Evolutionary conservation across 2,113 vertebrate species (phyloP).

Genomic region (Zosterops pallidus): DNA sequence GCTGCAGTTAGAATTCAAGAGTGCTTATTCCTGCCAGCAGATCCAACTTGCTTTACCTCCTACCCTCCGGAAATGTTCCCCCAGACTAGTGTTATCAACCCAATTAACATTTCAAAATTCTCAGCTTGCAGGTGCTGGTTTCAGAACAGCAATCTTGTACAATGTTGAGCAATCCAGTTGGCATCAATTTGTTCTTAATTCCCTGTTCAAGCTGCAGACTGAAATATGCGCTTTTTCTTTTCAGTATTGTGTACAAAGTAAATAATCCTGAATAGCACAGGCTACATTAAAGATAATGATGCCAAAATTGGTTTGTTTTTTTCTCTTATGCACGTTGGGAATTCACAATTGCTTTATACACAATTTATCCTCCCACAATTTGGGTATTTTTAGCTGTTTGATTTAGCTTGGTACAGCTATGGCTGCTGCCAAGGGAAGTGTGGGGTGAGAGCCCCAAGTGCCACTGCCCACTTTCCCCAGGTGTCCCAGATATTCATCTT

Average conservation of each 20-base stretch:
- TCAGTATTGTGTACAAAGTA: not conserved
- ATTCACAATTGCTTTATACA: not conserved
- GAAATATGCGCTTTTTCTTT: not conserved
- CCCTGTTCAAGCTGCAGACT: not conserved
- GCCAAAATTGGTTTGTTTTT: not conserved
- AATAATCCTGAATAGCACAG: not conserved
- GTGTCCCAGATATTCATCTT: not conserved
- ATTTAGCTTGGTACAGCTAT: not conserved
- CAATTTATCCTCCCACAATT: not conserved
- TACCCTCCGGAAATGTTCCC: not conserved
- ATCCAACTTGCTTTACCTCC: not conserved
- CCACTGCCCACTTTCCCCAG: not conserved
- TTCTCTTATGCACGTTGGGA: accelerated
- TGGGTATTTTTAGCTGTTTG: not conserved
- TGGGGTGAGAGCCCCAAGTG: not conserved
- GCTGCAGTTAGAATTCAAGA: not conserved
- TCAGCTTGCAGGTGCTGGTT: constrained; percentile 41
- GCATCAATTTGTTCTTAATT: not conserved
- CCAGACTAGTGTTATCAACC: not conserved
- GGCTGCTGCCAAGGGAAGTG: not conserved
- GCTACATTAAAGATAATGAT: not conserved
- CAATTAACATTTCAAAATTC: constrained; percentile 35
- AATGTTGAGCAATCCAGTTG: constrained; percentile 10
- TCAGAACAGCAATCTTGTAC: not conserved
- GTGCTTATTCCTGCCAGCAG: not conserved